Base-by-base conservation (phyloP, 1,140 invertebrate species). In the Ylistrum balloti region DNA sequence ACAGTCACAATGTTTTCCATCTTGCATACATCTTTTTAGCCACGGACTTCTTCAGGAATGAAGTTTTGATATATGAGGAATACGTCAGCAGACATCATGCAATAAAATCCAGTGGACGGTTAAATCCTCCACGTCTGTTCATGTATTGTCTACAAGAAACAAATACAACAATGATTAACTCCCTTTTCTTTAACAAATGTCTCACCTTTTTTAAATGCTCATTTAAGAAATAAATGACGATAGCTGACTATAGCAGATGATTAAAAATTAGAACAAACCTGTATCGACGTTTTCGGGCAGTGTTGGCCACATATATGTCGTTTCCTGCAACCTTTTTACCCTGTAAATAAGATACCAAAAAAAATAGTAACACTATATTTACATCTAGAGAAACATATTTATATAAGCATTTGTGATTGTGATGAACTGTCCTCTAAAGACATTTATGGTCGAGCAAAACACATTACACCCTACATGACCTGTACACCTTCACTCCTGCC, bases 51-150 rank as follows among this genome's bases (percentile, higher is more conserved):
- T 48, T 33, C 13, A 45, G 35, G 33, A 33, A 35, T 22, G 85
- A 38, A 38, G 35, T 13, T 22, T 86, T 2, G 0, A 85, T 20
- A 20, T 22, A 33, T 32, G 38, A 9, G n/a, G n/a, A 74, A 74
- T n/a, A 74, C 56, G 13, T 74, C 56, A 28, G 56, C 17, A 74
- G 5, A 74, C 17, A 7, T 94, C 88, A 95, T 33, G 95, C 95
- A 90, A 95, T 95, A 89, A 95, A 95, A 96, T 99, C 99, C 87
- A 99, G 97, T 48, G 99, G 99, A 95, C 99, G 97, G 96, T 99
- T 99, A 96, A 99, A 99, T 90, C 99, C 99, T 93, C 99, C 99
- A 97, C 99, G 99, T 90, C 99, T 97, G 96, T 99, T 99, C 99
- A 99, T 99, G 95, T 99, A 99, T 96, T 99, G 99, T 90, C 99